Conservation (phyloP, 1,140 invertebrate species). For the Ceratina calcarata region DNA sequence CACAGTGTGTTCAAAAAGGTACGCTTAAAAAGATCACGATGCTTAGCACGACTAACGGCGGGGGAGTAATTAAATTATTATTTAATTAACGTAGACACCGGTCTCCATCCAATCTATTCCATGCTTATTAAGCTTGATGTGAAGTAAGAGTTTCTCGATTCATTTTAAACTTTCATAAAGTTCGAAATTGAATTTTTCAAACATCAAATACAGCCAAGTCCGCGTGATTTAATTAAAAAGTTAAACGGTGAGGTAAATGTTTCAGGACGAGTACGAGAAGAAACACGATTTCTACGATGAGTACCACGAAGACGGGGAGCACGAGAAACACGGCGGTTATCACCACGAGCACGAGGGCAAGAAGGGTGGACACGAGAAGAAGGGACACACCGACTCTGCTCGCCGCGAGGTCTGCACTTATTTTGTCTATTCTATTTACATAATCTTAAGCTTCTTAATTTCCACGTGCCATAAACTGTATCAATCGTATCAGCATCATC, state of each 20-base stretch:
- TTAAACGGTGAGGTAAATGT: not conserved
- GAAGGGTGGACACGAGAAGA: conserved; percentile 79
- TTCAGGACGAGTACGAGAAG: conserved; percentile 85
- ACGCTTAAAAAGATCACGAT: not conserved
- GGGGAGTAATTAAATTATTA: not conserved
- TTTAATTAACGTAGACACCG: not conserved
- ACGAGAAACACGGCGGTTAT: conserved; percentile 84
- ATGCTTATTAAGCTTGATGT: not conserved
- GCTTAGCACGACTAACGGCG: not conserved
- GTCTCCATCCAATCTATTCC: too few species aligned
- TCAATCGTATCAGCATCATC: conserved; percentile 71
- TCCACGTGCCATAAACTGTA: too few species aligned
- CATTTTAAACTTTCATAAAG: not conserved
- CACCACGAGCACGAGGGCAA: conserved; percentile 81
- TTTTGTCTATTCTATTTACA: not conserved
- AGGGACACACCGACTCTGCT: conserved; percentile 77
- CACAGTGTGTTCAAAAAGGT: conserved; percentile 87
- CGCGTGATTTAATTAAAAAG: not conserved
- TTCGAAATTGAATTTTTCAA: not conserved
- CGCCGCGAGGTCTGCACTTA: conserved; percentile 76
- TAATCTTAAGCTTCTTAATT: too few species aligned
- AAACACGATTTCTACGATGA: conserved; percentile 88
- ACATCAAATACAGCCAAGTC: not conserved
- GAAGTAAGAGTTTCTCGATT: not conserved
- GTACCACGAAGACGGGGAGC: conserved; percentile 84